Conservation (phyloP, 2,888 invertebrate species). For the Stratiomys singularior region DNA sequence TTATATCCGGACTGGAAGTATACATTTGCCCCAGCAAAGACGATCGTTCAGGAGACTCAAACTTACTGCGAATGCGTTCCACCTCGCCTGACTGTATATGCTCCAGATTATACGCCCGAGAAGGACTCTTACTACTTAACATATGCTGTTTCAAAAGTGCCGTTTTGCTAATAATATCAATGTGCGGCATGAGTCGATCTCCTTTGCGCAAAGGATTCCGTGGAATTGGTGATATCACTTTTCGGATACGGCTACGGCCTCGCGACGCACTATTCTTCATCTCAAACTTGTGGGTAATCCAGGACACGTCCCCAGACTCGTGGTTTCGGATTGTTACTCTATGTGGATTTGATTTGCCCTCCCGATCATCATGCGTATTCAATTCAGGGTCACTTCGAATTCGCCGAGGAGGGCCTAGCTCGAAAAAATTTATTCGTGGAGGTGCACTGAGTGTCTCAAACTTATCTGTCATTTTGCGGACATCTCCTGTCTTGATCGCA, state of each 20-base stretch:
- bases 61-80: conserved; percentile 76
- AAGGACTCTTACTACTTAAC: conserved; percentile 56
- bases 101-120: conserved; percentile 45
- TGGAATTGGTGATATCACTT: conserved; percentile 73
- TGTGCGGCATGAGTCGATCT: conserved; percentile 86
- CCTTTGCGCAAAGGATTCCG: conserved; percentile 72
- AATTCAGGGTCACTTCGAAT: conserved; percentile 85
- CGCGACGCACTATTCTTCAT: conserved; percentile 63
- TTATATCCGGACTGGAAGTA: conserved; percentile 82
- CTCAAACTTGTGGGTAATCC: conserved; percentile 72
- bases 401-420: conserved; percentile 67
- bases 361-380: conserved; percentile 68
- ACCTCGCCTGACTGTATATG: conserved; percentile 73
- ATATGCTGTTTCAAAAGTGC: conserved; percentile 73
- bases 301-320: conserved; percentile 71
- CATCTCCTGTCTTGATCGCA: conserved; percentile 80
- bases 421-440: conserved; percentile 60
- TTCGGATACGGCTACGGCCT: conserved; percentile 66
- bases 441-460: conserved; percentile 70
- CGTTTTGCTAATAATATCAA: conserved; percentile 89
- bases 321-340: conserved; percentile 66
- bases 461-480: conserved; percentile 78
- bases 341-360: conserved; percentile 66
- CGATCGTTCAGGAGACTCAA: conserved; percentile 69
- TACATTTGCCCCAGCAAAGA: conserved; percentile 82